These are phyloP conservation scores for Tipula unca DNA, from an alignment of 2,888 invertebrate species.

Conservation along the genomic window DNA sequence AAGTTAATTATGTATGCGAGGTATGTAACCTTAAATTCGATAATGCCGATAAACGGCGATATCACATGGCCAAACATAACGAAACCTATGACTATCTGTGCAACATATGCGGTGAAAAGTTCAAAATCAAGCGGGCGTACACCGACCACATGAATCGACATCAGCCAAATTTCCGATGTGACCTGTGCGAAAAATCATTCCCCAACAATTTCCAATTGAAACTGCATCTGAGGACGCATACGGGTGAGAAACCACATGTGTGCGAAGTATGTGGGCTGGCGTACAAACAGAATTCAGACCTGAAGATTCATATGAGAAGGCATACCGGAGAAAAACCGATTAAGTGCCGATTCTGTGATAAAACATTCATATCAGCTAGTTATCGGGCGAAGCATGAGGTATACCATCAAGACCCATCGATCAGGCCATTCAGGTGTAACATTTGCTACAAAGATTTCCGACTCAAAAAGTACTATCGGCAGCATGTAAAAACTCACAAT, in stretches of 20 bases:
- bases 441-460: slow-evolving; percentile 2
- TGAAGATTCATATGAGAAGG: slow-evolving; percentile 20
- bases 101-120: background rate
- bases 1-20: background rate
- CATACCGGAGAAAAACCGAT: background rate
- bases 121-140: background rate
- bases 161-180: background rate
- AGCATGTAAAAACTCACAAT: background rate
- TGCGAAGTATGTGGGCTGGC: slow-evolving; percentile 25
- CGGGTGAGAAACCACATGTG: slow-evolving; percentile 26
- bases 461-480: background rate
- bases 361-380: background rate
- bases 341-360: background rate
- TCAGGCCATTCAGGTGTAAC: background rate
- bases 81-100: background rate
- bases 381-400: background rate
- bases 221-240: slow-evolving; percentile 25
- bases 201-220: slow-evolving; percentile 20
- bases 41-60: background rate
- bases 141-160: background rate
- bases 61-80: background rate
- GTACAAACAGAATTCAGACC: slow-evolving; percentile 26
- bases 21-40: background rate
- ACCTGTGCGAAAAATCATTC: background rate
- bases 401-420: background rate